These are phyloP conservation scores for Zaprionus lachaisei DNA, from an alignment of 1,140 invertebrate species.

Conservation along the genomic window DNA sequence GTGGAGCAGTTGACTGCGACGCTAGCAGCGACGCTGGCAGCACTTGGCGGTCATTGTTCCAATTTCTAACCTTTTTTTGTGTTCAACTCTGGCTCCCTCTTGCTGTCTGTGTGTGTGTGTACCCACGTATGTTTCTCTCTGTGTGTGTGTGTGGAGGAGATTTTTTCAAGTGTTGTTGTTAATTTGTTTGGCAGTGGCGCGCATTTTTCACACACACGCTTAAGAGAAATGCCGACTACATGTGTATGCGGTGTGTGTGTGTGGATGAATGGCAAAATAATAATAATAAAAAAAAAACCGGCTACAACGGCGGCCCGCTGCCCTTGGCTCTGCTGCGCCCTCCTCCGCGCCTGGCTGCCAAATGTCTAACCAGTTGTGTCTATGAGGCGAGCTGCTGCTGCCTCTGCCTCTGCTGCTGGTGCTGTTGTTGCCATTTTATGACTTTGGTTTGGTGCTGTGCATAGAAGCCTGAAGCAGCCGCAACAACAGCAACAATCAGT, in stretches of 20 bases:
- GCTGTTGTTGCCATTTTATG: conserved; percentile 58
- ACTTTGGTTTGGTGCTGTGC: conserved; percentile 66
- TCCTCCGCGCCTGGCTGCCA: conserved; percentile 27
- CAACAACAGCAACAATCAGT: conserved; percentile 47
- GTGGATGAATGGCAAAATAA: conserved; percentile 49
- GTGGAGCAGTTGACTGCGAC: background rate
- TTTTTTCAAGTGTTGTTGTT: conserved; percentile 75
- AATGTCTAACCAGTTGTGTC: conserved; percentile 62
- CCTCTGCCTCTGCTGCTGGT: conserved; percentile 19
- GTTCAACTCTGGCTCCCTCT: conserved; percentile 29
- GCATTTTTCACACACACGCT: conserved; percentile 65
- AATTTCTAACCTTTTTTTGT: conserved; percentile 74
- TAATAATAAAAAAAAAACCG: conserved; percentile 50
- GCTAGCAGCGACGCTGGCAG: conserved; percentile 36
- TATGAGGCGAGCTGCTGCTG: conserved; percentile 35
- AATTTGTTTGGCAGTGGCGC: conserved; percentile 75
- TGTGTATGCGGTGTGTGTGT: conserved; percentile 20
- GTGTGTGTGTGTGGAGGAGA: conserved; percentile 36
- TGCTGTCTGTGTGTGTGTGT: conserved; percentile 5
- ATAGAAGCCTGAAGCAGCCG: conserved; percentile 65
- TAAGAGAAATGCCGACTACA: conserved; percentile 39
- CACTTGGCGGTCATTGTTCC: conserved; percentile 79
- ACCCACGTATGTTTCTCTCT: conserved; percentile 16
- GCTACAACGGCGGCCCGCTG: conserved; percentile 36
- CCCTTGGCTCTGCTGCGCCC: conserved; percentile 20